A percentile compares a stretch with the other conserved stretches of the same genome.
Evolutionary conservation across 2,113 vertebrate genomes (phyloP).

Genomic region (Lipophrys pholis): DNA sequence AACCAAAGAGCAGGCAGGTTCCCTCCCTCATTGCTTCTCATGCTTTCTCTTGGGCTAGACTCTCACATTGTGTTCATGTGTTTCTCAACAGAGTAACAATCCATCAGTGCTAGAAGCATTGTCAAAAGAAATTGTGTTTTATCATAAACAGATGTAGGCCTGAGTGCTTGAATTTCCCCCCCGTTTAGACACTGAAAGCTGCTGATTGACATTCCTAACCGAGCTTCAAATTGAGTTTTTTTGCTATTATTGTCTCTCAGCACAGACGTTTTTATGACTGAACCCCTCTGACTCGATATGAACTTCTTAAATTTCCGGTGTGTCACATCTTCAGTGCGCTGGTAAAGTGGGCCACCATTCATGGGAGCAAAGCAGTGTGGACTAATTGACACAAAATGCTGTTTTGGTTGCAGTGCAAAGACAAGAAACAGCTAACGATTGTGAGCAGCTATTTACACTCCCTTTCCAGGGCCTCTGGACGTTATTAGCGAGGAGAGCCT

Average conservation of each 20-base stretch:
- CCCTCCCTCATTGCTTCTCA: background rate
- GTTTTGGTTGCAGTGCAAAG: constrained; percentile 52
- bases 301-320: constrained; percentile 8
- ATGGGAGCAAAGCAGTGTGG: constrained; percentile 43
- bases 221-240: constrained; percentile 6
- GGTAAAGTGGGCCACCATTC: constrained; percentile 64
- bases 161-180: constrained; percentile 47
- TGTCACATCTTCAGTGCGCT: constrained; percentile 22
- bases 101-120: constrained; percentile 11
- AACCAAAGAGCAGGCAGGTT: constrained; percentile 86
- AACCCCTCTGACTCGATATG: background rate
- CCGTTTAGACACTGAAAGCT: constrained; percentile 34
- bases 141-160: constrained; percentile 62
- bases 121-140: constrained; percentile 25
- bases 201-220: constrained; percentile 23
- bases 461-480: constrained; percentile 65
- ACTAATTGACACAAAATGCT: constrained; percentile 72
- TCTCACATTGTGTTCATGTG: constrained; percentile 44
- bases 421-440: constrained; percentile 66
- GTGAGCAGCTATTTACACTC: constrained; percentile 58
- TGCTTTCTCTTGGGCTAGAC: background rate
- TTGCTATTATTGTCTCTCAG: background rate
- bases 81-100: background rate
- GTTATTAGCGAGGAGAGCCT: constrained; percentile 62
- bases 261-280: background rate